These are phyloP conservation scores for Platichthys flesus DNA, from an alignment of 2,113 vertebrate species.

Conservation along the genomic window DNA sequence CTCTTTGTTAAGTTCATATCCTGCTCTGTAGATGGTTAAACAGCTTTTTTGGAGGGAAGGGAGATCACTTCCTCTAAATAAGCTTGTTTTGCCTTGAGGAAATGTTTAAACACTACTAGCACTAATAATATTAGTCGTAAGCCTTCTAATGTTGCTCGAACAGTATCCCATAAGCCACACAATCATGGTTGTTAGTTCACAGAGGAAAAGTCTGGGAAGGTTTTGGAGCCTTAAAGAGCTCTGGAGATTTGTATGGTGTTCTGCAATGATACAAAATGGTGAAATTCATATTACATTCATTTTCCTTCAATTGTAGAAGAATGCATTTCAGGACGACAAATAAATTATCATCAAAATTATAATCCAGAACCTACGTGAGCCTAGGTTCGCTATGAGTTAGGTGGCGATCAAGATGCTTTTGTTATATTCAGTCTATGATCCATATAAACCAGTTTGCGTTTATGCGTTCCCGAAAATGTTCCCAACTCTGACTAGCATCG, in stretches of 20 bases:
- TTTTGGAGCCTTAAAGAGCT: background rate
- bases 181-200: background rate
- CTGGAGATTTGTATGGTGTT: background rate
- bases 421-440: no score
- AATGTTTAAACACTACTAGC: conserved; percentile 15
- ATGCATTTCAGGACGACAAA: background rate
- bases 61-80: background rate
- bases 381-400: no score
- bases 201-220: background rate
- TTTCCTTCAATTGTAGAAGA: background rate
- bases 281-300: background rate
- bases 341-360: conserved; percentile 3
- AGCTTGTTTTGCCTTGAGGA: conserved; percentile 4
- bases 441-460: background rate
- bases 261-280: conserved; percentile 2
- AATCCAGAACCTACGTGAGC: conserved; percentile 10
- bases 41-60: background rate
- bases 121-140: conserved; percentile 2
- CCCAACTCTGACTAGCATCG: conserved; percentile 3
- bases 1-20: conserved; percentile 32
- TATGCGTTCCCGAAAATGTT: no score
- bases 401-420: no score
- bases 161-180: background rate
- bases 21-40: conserved; percentile 41
- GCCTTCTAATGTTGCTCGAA: conserved; percentile 11